These are phyloP conservation scores for Crax fasciolata DNA, from an alignment of 2,797 vertebrate species.

Conservation along the genomic window DNA sequence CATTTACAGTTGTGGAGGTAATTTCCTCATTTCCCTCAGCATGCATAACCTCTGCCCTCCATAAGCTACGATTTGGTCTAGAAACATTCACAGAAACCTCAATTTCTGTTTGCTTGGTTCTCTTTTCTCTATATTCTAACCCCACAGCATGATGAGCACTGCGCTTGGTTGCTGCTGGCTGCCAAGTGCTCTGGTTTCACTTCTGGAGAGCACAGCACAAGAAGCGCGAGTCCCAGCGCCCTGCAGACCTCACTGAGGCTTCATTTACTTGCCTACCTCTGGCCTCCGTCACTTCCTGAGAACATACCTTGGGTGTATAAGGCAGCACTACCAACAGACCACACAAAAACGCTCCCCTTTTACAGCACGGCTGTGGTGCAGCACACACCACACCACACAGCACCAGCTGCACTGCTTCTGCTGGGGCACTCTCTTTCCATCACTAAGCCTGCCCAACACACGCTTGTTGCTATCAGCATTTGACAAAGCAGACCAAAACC, in stretches of 20 bases:
- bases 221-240: neutral
- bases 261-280: neutral
- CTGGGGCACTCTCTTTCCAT: neutral
- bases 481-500: neutral
- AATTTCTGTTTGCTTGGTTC: neutral
- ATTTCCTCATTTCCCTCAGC: neutral
- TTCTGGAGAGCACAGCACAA: neutral
- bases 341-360: fast-evolving
- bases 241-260: neutral
- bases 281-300: neutral
- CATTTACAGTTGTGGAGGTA: neutral
- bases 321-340: neutral
- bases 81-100: neutral
- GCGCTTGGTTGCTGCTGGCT: neutral
- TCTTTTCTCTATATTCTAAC: neutral
- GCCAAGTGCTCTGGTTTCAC: neutral
- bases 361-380: neutral
- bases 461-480: neutral
- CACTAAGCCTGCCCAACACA: neutral
- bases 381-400: fast-evolving
- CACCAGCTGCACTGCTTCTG: neutral
- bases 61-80: neutral
- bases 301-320: fast-evolving
- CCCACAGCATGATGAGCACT: fast-evolving
- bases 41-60: neutral